Base-by-base conservation (phyloP, 1,140 invertebrate genomes). In the Phthorimaea operculella region DNA sequence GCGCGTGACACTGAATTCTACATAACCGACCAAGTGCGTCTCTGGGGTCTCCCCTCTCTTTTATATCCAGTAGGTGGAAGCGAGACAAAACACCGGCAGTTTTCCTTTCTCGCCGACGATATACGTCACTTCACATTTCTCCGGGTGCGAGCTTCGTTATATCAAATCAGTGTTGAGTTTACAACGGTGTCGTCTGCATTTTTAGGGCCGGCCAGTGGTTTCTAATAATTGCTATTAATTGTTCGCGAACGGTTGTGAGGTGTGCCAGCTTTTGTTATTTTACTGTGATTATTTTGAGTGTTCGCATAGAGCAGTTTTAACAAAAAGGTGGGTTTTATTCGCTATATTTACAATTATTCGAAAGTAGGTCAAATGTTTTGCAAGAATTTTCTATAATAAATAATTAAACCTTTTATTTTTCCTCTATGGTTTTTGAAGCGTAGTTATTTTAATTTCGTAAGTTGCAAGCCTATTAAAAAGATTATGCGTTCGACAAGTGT, bases 51-150 rank as follows among this genome's bases (percentile, higher is more conserved):
- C 51, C 70, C 55, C 33, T 79, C 78, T 60, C 68, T 69, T 55
- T 71, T 70, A 36, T 45, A 58, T 63, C 7, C 44, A 55, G 50
- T 12, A 45, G n/a, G 64, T 55, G 59, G 34, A 72, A 81, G 47
- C 68, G 78, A 71, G 79, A 79, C 17, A 55, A 53, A 54, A 54
- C 54, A 63, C 52, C 54, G 53, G 52, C 57, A 68, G 76, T 76
- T 74, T 80, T 79, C 75, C 76, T 82, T 80, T 84, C 80, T 81
- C 73, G 67, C 48, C 57, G 56, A 58, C 51, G 55, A 68, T 62
- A 58, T 74, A 71, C 75, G 76, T 75, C 74, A 74, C 57, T 69
- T 72, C 65, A 74, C 77, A 80, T 81, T 82, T 84, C 79, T 80
- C 72, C 64, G 69, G 65, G 63, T 56, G 66, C 58, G 57, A 60